phyloP scores from a whole-genome alignment of 2,797 vertebrate species.

The Sebastiscus albofasciatus region DNA sequence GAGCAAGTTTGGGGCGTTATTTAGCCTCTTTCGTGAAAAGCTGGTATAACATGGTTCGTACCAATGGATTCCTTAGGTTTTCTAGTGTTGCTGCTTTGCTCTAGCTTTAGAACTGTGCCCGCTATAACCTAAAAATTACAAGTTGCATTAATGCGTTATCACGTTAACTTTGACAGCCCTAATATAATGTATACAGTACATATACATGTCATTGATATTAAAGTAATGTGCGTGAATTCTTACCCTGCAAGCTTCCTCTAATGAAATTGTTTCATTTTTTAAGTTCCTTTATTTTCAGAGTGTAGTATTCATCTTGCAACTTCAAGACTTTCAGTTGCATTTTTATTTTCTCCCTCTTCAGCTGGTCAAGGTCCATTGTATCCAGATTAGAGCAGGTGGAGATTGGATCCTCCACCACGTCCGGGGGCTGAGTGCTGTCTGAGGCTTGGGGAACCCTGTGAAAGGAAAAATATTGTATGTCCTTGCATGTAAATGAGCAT shows the following conservation, averaged over 20 bases:
- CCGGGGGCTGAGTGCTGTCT: too few species aligned
- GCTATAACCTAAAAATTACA: too few species aligned
- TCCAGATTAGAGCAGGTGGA: not conserved
- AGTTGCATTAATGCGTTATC: too few species aligned
- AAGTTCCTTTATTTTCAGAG: not conserved
- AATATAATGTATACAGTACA: too few species aligned
- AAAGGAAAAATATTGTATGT: not conserved
- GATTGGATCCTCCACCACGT: not conserved
- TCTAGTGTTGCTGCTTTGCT: too few species aligned
- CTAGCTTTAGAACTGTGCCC: too few species aligned
- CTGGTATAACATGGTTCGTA: too few species aligned
- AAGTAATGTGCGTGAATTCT: not conserved
- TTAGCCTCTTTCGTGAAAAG: too few species aligned
- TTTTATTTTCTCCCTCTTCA: conserved; percentile 50
- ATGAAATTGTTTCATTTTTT: not conserved
- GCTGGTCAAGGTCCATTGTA: conserved; percentile 13
- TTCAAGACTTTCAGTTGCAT: conserved; percentile 55
- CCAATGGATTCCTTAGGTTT: too few species aligned
- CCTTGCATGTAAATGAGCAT: not conserved
- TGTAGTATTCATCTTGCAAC: conserved; percentile 56
- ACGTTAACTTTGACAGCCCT: too few species aligned
- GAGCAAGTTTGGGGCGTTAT: too few species aligned
- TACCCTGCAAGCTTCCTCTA: not conserved
- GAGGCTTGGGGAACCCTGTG: not conserved
- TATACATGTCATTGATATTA: too few species aligned